A percentile compares a stretch with the other conserved stretches of the same genome.
These are phyloP conservation scores for Petrophora chlorosata DNA, from an alignment of 2,888 invertebrate species.

Conservation along the genomic window DNA sequence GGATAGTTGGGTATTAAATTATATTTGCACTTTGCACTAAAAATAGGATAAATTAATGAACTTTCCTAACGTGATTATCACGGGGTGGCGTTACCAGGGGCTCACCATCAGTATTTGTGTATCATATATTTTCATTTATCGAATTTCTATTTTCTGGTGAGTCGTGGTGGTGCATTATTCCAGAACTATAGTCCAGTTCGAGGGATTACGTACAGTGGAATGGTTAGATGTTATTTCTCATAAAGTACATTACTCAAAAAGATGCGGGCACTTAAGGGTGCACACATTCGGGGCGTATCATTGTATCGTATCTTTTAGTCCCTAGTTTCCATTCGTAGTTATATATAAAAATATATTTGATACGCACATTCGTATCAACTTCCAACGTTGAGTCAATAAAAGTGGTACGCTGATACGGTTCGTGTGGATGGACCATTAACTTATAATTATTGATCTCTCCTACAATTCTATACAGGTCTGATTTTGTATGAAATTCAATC, in stretches of 20 bases:
- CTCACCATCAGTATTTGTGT: slow-evolving; percentile 44
- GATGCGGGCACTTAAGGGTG: slow-evolving; percentile 16
- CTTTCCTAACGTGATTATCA: slow-evolving; percentile 37
- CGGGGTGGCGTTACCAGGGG: slow-evolving; percentile 37
- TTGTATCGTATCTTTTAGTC: not conserved
- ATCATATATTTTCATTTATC: slow-evolving; percentile 35
- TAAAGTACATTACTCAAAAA: slow-evolving; percentile 32
- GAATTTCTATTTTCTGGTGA: slow-evolving; percentile 42
- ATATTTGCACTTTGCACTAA: slow-evolving; percentile 63
- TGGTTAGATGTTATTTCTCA: slow-evolving; percentile 42
- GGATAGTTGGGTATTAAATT: slow-evolving; percentile 56
- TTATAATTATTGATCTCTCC: slow-evolving; percentile 19
- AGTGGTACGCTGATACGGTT: slow-evolving; percentile 14
- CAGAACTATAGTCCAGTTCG: slow-evolving; percentile 40
- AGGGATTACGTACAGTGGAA: slow-evolving; percentile 33
- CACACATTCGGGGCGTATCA: slow-evolving; percentile 11
- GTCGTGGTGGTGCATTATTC: slow-evolving; percentile 43
- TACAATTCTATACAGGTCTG: slow-evolving; percentile 13
- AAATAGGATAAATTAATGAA: slow-evolving; percentile 54
- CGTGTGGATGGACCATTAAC: slow-evolving; percentile 15
- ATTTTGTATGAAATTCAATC: slow-evolving; percentile 15
- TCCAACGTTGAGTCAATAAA: not conserved
- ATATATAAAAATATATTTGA: not conserved
- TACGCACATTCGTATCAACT: not conserved
- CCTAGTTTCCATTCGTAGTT: no score